Conservation (phyloP, 1,140 invertebrate species). For the Lasioglossum albipes region DNA sequence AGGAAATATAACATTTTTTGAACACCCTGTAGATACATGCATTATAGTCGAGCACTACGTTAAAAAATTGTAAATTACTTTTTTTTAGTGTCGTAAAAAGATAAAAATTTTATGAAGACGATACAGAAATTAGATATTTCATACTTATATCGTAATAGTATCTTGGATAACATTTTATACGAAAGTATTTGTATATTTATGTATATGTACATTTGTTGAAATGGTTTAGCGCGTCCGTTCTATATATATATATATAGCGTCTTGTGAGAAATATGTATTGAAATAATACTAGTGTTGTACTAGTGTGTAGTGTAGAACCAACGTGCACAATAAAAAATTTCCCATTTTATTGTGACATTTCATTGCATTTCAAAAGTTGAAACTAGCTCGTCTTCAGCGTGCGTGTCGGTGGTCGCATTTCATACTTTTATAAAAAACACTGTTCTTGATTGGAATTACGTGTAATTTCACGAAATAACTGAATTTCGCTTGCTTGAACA, state of each 20-base stretch:
- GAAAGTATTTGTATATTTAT: background rate
- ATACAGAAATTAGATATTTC: no score
- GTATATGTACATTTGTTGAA: background rate
- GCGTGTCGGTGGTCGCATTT: slow-evolving; percentile 39
- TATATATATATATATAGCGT: no score
- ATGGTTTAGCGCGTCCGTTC: background rate
- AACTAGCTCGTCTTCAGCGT: slow-evolving; percentile 37
- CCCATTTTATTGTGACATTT: slow-evolving; percentile 24
- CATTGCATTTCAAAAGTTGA: slow-evolving; percentile 13
- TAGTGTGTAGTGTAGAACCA: background rate
- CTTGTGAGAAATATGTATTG: background rate
- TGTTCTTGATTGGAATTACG: slow-evolving; percentile 28
- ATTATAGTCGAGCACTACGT: no score
- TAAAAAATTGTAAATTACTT: no score
- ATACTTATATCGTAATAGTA: no score
- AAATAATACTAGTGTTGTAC: background rate
- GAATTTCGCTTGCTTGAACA: background rate
- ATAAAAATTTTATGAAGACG: no score
- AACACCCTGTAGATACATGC: no score
- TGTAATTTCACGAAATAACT: background rate
- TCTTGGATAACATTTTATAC: background rate
- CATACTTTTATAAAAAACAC: slow-evolving; percentile 45
- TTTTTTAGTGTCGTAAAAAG: no score
- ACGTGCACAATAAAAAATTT: slow-evolving; percentile 10
- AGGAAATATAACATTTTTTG: no score